Conservation (phyloP, 30 jellyfish, hydroid and myxozoan genomes). For the Pelagia noctiluca region DNA sequence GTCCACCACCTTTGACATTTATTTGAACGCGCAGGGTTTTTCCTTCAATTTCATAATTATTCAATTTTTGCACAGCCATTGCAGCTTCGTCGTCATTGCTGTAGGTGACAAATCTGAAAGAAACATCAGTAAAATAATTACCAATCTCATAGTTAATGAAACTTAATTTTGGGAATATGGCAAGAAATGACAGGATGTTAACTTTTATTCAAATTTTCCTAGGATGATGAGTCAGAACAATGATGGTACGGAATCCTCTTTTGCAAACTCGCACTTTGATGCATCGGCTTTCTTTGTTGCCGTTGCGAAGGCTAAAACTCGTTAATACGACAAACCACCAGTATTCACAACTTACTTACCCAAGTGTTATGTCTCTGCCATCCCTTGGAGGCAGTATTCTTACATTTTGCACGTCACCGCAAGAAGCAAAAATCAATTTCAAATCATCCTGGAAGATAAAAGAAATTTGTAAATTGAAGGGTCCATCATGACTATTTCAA, state of each 20-base stretch:
- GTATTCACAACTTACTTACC: constrained; percentile 53
- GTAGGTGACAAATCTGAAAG: constrained; percentile 69
- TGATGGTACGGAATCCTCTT: too few relatives aligned
- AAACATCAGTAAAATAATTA: neutral
- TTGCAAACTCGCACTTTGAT: too few relatives aligned
- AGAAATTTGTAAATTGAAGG: neutral
- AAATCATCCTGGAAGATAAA: constrained; percentile 70
- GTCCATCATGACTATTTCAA: neutral
- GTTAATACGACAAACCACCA: neutral
- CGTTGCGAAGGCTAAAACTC: neutral
- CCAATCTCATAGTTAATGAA: too few relatives aligned
- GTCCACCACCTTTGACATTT: constrained; percentile 28
- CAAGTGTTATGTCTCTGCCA: constrained; percentile 82
- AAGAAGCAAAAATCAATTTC: constrained; percentile 58
- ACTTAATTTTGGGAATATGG: too few relatives aligned
- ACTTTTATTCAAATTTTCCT: too few relatives aligned
- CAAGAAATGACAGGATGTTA: too few relatives aligned
- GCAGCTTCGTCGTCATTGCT: constrained; percentile 66
- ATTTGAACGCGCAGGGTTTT: constrained; percentile 60
- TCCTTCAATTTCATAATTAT: constrained; percentile 77
- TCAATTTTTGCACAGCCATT: constrained; percentile 64
- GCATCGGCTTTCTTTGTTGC: too few relatives aligned
- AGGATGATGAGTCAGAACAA: too few relatives aligned
- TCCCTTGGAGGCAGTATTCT: constrained; percentile 84
- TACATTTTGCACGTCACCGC: constrained; percentile 74